Evolutionary conservation across 1,140 invertebrate species (phyloP).

Genomic region (Trypoxylus dichotomus): DNA sequence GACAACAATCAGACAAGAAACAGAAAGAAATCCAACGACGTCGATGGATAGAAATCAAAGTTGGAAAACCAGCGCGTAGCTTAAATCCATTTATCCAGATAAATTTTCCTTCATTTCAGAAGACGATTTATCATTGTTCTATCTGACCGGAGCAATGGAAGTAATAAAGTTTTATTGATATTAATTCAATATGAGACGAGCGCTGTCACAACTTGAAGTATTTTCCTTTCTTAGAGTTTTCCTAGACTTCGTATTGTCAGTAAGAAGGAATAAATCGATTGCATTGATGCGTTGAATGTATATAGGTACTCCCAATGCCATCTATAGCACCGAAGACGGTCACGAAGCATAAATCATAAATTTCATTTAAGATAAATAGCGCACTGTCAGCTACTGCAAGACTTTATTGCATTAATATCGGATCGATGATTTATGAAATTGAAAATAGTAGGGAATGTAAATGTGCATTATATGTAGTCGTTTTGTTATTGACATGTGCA

Average conservation of each 20-base stretch:
- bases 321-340: not conserved
- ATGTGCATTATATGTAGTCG: too few species aligned
- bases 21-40: not conserved
- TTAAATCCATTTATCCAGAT: conserved; percentile 5
- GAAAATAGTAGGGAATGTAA: not conserved
- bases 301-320: not conserved
- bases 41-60: not conserved
- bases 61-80: not conserved
- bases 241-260: not conserved
- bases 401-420: not conserved
- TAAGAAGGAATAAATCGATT: not conserved
- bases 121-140: conserved; percentile 17
- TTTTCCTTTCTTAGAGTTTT: not conserved
- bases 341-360: conserved; percentile 1
- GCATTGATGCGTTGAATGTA: not conserved
- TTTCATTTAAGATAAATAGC: not conserved
- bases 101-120: not conserved
- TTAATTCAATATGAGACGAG: conserved; percentile 15
- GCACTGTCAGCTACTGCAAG: not conserved
- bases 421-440: not conserved
- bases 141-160: not conserved
- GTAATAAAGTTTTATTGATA: conserved; percentile 23
- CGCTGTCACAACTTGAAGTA: not conserved
- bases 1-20: not conserved
- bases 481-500: too few species aligned